These are phyloP conservation scores for Oophaga pumilio DNA, from an alignment of 2,113 vertebrate genomes.

Conservation along the genomic window DNA sequence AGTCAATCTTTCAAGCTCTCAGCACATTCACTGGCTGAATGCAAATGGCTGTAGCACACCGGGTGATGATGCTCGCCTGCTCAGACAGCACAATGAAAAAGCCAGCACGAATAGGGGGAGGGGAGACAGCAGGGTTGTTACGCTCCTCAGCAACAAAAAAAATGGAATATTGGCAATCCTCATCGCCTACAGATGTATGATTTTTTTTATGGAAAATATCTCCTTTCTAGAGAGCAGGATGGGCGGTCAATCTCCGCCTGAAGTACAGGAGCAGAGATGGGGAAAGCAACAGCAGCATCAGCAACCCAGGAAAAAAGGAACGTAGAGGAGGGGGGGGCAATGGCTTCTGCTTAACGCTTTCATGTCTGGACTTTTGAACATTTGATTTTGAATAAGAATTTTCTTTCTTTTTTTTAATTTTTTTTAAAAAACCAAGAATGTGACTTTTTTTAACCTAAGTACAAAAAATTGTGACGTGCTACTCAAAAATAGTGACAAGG, in stretches of 20 bases:
- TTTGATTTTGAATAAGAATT: not conserved
- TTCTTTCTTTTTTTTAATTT: no score
- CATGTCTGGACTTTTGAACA: not conserved
- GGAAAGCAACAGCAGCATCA: conserved; percentile 35
- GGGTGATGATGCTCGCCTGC: conserved; percentile 47
- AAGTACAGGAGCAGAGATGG: conserved; percentile 14
- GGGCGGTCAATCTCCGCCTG: not conserved
- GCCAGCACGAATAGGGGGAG: conserved; percentile 39
- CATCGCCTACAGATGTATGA: not conserved
- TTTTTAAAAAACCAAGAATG: no score
- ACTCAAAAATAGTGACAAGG: no score
- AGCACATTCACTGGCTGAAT: conserved; percentile 33
- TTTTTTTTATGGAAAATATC: conserved; percentile 1
- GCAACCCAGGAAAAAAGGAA: conserved; percentile 35
- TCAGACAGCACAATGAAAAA: conserved; percentile 55
- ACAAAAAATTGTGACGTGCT: no score
- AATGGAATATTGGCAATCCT: conserved; percentile 18
- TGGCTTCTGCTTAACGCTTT: conserved; percentile 50
- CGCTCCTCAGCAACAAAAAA: conserved; percentile 14
- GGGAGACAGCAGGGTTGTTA: conserved; percentile 25
- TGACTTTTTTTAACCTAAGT: no score
- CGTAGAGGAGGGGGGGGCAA: conserved; percentile 7
- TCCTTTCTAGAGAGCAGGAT: not conserved
- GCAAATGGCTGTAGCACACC: conserved; percentile 56
- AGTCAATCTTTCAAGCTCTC: conserved; percentile 35